Conservation (phyloP, 2,113 vertebrate species). For the Siphamia tubifer region DNA sequence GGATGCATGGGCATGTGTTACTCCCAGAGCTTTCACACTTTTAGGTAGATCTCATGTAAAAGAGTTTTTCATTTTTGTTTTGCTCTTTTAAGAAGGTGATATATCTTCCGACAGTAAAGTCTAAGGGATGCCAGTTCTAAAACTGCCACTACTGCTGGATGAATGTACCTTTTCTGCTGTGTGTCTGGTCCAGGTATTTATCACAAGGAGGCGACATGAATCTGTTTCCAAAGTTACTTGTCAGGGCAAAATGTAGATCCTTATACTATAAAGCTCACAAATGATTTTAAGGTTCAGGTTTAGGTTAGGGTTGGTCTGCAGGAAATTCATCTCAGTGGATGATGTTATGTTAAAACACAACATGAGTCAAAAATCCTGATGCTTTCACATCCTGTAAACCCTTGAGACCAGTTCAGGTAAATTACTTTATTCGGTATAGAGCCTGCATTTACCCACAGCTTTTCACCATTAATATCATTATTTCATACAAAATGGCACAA, state of each 20-base stretch:
- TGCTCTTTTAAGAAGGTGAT: not conserved
- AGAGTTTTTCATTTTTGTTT: not conserved
- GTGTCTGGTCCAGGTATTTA: no score
- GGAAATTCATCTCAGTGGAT: no score
- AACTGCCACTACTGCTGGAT: not conserved
- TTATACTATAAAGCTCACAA: no score
- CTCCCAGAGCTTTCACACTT: not conserved
- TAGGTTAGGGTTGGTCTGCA: no score
- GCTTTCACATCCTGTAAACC: slow-evolving; percentile 12
- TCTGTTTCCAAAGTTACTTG: no score
- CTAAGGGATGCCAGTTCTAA: not conserved
- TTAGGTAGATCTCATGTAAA: not conserved
- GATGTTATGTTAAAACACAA: no score
- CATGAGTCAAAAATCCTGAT: not conserved
- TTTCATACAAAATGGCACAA: slow-evolving; percentile 49
- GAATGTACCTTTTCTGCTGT: not conserved
- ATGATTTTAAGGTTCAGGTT: no score
- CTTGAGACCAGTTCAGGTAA: slow-evolving; percentile 37
- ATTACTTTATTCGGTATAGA: slow-evolving; percentile 55
- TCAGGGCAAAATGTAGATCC: no score
- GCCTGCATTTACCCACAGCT: slow-evolving; percentile 14
- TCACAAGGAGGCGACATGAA: no score
- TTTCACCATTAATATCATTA: not conserved
- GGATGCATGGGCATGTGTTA: not conserved
- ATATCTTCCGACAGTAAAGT: not conserved